Evolutionary conservation across 2,888 invertebrate genomes (phyloP), one percentile per base, ranked within the genome.

Genomic region (Diachrysia chrysitis): DNA sequence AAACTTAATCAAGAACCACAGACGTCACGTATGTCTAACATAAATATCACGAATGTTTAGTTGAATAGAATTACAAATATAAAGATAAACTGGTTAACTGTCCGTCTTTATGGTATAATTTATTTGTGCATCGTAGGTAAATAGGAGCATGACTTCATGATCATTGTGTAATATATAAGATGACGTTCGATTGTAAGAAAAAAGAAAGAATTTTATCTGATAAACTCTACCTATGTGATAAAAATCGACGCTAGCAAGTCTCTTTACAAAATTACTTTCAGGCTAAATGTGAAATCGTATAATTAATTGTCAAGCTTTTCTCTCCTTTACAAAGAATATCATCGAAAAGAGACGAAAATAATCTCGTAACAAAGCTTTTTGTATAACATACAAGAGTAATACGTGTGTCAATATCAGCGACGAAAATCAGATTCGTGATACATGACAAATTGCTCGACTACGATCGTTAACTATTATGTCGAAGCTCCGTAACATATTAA

Each of bases 1-100:
- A 68, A 54, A 71, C 54, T 51, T 67, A 69, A 66, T 37, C 14
- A 42, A 32, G 21, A 68, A 62, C 55, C 63, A 69, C 63, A 58
- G 59, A 64, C 46, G 53, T 67, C 63, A 72, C 55, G 55, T 56
- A 72, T 10, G 25, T 2, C 37, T 37, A 29, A 63, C n/a, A n/a
- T n/a, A n/a, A n/a, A n/a, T n/a, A n/a, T 37, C 66, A 58, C 35
- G 32, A 53, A 66, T 66, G 64, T 62, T 61, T 60, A n/a, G 25
- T 21, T 32, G 55, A 58, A 64, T 67, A 64, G 46, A 62, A 61
- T 58, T 61, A 48, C 58, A 54, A 59, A 63, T 68, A 48, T 71
- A 37, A 60, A 66, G 46, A 37, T 42, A 55, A 58, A 23, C 42
- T 29, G 37, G 58, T 53, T 23, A 55, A 48, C 51, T 63, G n/a